Evolutionary conservation across 2,797 vertebrate species (phyloP).

Genomic region (Oryzias sinensis): DNA sequence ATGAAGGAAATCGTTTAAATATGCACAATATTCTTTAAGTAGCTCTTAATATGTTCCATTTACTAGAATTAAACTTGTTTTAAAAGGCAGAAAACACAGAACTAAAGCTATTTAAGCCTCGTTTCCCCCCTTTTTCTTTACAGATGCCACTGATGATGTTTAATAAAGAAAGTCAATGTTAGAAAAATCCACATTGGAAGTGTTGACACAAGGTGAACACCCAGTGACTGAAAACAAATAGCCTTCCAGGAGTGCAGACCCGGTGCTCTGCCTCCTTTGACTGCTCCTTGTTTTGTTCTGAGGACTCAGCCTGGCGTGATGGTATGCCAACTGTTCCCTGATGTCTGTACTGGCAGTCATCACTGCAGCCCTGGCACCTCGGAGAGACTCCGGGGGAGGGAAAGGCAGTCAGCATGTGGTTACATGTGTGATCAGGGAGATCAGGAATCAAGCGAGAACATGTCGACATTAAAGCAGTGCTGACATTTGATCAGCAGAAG

Average conservation of each 20-base stretch:
- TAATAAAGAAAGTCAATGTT: conserved; percentile 27
- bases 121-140: too few species aligned
- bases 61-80: too few species aligned
- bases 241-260: conserved; percentile 63
- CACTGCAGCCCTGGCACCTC: conserved; percentile 68
- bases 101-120: too few species aligned
- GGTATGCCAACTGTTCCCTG: conserved; percentile 83
- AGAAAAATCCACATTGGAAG: conserved; percentile 40
- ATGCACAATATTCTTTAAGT: too few species aligned
- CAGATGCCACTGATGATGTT: conserved; percentile 12
- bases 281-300: conserved; percentile 77
- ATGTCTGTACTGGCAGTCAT: conserved; percentile 80
- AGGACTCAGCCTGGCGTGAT: conserved; percentile 72
- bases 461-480: conserved; percentile 35
- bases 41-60: too few species aligned
- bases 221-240: conserved; percentile 54
- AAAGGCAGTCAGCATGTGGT: conserved; percentile 51
- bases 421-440: conserved; percentile 41
- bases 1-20: too few species aligned
- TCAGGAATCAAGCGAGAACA: conserved; percentile 27
- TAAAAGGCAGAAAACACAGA: too few species aligned
- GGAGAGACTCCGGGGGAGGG: conserved; percentile 60
- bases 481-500: conserved; percentile 39
- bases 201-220: conserved; percentile 59
- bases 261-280: conserved; percentile 65